Evolutionary conservation across 2,113 vertebrate species (phyloP).

Genomic region (Aythya baeri): DNA sequence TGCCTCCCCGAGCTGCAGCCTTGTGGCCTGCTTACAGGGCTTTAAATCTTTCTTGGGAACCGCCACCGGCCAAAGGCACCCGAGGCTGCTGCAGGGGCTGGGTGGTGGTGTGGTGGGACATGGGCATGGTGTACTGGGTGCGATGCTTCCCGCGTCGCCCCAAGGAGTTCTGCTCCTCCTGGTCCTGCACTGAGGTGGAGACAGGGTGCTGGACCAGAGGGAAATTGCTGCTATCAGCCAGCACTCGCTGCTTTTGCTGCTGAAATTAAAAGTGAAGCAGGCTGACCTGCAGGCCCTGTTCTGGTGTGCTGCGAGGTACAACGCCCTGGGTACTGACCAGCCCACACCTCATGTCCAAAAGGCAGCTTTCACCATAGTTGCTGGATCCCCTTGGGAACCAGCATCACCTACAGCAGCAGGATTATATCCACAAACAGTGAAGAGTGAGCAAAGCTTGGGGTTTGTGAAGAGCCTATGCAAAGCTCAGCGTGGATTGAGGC

Average conservation of each 20-base stretch:
- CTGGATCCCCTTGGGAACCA: not conserved
- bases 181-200: not conserved
- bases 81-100: not conserved
- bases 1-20: slow-evolving; percentile 32
- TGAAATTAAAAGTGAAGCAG: not conserved
- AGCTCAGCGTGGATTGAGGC: not conserved
- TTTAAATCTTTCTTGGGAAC: slow-evolving; percentile 30
- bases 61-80: fast-evolving
- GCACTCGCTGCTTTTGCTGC: not conserved
- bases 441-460: not conserved
- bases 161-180: not conserved
- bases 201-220: not conserved
- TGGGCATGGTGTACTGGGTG: fast-evolving
- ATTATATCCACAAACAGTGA: not conserved
- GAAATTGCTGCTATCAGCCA: not conserved
- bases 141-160: not conserved
- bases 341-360: not conserved
- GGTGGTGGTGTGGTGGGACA: not conserved
- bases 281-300: not conserved
- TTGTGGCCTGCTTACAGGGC: not conserved
- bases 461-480: no score
- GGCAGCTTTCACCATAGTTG: not conserved
- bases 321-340: not conserved
- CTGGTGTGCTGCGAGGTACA: not conserved
- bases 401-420: not conserved